Conservation (phyloP, 2,113 vertebrate genomes). For the Aix galericulata region DNA sequence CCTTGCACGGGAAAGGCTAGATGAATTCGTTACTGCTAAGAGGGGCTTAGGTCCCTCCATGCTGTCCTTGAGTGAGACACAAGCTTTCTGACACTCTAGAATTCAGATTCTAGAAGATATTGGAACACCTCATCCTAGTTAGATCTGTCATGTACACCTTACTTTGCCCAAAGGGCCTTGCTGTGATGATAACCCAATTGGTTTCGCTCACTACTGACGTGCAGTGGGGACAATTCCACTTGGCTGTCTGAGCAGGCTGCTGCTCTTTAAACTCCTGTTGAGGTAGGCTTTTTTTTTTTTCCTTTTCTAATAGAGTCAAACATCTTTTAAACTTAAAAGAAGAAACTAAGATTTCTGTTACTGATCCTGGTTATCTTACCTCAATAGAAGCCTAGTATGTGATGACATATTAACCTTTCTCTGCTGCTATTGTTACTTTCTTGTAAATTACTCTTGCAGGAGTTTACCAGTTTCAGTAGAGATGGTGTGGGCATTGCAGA, state of each 20-base stretch:
- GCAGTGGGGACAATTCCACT: constrained; percentile 57
- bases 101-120: not conserved
- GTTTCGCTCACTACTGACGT: constrained; percentile 63
- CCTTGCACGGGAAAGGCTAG: not conserved
- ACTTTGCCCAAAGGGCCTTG: not conserved
- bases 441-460: not conserved
- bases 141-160: not conserved
- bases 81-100: not conserved
- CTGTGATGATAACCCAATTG: constrained; percentile 57
- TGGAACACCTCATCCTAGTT: not conserved
- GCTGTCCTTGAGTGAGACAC: not conserved
- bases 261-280: not conserved
- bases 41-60: not conserved
- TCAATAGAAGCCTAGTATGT: not conserved
- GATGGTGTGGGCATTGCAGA: not conserved
- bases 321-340: not conserved
- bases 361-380: not conserved
- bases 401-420: not conserved
- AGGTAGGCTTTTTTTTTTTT: not conserved
- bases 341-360: not conserved
- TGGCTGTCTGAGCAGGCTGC: constrained; percentile 68
- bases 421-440: not conserved
- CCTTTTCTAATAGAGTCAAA: not conserved
- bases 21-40: not conserved
- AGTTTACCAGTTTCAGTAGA: not conserved